Percentiles rank a stretch among this genome's conserved stretches.
These are phyloP conservation scores for Pseudoatta argentina DNA, from an alignment of 1,140 invertebrate species.

Conservation along the genomic window DNA sequence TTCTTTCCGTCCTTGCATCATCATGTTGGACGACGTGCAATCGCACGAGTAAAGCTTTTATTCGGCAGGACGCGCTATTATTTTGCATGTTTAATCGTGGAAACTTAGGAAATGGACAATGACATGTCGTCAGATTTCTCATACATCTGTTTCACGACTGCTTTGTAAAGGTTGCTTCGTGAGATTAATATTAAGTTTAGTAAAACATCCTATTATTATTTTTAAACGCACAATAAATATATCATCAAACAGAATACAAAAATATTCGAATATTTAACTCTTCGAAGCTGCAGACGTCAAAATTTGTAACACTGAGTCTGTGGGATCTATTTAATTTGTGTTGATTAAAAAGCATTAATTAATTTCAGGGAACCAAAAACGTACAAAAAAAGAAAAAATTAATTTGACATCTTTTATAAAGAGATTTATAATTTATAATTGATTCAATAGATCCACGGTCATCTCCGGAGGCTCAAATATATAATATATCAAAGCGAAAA, in stretches of 20 bases:
- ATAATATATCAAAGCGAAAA: neutral
- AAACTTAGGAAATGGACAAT: slow-evolving; percentile 26
- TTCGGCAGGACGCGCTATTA: slow-evolving; percentile 6
- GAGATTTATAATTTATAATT: too few relatives aligned
- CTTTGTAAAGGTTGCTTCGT: neutral
- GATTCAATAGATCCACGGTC: too few relatives aligned
- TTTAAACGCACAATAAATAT: neutral
- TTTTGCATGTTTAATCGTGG: slow-evolving; percentile 50
- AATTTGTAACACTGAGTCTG: too few relatives aligned
- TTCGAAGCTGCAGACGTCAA: too few relatives aligned
- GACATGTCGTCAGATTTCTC: slow-evolving; percentile 12
- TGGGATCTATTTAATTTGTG: too few relatives aligned
- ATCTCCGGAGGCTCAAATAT: neutral
- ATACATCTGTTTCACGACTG: neutral
- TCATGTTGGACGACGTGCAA: slow-evolving; percentile 25
- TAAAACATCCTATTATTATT: neutral
- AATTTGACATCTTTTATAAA: too few relatives aligned
- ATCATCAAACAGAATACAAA: neutral
- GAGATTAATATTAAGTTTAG: neutral
- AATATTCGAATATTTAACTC: neutral
- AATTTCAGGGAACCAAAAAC: too few relatives aligned
- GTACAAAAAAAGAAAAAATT: too few relatives aligned
- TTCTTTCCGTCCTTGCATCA: slow-evolving; percentile 34
- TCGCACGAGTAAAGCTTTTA: slow-evolving; percentile 36
- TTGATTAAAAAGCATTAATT: too few relatives aligned